Conservation (phyloP, 2,797 vertebrate genomes). For the Rallus crepitans region DNA sequence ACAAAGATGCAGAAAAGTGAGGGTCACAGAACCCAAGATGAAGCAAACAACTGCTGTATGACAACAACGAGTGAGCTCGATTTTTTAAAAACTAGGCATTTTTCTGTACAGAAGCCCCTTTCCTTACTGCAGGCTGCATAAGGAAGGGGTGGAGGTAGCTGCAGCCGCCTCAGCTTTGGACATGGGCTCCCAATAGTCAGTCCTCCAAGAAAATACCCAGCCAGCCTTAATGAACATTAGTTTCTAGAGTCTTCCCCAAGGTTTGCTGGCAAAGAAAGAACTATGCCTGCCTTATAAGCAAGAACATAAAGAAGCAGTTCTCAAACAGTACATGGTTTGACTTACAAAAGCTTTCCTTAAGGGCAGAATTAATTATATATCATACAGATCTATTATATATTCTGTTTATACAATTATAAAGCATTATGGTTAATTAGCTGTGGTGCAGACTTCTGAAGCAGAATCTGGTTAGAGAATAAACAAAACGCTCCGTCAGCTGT, state of each 20-base stretch:
- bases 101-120: not conserved
- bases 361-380: conserved; percentile 60
- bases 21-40: not conserved
- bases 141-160: conserved; percentile 1
- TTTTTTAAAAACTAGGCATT: not conserved
- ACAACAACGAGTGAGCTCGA: not conserved
- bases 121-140: not conserved
- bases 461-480: conserved; percentile 60
- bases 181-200: not conserved
- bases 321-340: conserved; percentile 5
- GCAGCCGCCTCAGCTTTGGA: not conserved
- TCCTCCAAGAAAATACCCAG: conserved; percentile 22
- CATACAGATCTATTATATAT: conserved; percentile 49
- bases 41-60: not conserved
- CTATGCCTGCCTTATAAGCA: not conserved
- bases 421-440: conserved; percentile 64
- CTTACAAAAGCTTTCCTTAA: conserved; percentile 61
- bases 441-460: conserved; percentile 41
- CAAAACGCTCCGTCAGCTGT: conserved; percentile 15
- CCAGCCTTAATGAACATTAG: not conserved
- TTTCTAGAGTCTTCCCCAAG: conserved; percentile 36
- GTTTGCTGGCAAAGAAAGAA: not conserved
- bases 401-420: conserved; percentile 66
- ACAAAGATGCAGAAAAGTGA: not conserved
- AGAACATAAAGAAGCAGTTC: conserved; percentile 20